Evolutionary conservation across 1,140 invertebrate genomes (phyloP).

Genomic region (Drosophila nannoptera): DNA sequence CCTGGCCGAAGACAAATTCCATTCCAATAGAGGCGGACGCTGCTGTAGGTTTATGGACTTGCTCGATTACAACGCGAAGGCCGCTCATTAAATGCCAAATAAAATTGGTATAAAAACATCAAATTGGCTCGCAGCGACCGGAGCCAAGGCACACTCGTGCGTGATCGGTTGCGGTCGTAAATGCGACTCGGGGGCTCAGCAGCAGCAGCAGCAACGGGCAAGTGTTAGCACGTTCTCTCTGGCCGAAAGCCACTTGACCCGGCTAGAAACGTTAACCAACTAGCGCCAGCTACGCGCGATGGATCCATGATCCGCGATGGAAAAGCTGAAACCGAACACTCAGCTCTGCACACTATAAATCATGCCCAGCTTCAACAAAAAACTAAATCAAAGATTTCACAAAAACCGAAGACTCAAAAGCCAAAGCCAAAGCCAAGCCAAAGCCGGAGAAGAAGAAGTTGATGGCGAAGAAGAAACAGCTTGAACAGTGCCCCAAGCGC

Average conservation of each 20-base stretch:
- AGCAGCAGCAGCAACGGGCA: conserved; percentile 8
- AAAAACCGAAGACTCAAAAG: conserved; percentile 3
- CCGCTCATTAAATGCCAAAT: conserved; percentile 77
- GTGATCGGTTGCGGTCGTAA: conserved; percentile 55
- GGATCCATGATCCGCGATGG: not conserved
- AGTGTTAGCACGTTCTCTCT: conserved; percentile 74
- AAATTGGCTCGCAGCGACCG: conserved; percentile 55
- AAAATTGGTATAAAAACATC: conserved; percentile 75
- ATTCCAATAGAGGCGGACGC: conserved; percentile 48
- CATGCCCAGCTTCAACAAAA: conserved; percentile 45
- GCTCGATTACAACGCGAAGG: conserved; percentile 70
- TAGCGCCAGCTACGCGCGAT: conserved; percentile 46
- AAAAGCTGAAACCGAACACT: conserved; percentile 35
- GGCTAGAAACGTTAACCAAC: conserved; percentile 1
- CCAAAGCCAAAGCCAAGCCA: conserved; percentile 7
- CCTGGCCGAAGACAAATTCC: conserved; percentile 46
- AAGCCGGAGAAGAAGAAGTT: conserved; percentile 32
- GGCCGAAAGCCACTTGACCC: conserved; percentile 54
- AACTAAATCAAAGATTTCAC: conserved; percentile 63
- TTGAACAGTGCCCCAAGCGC: conserved; percentile 35
- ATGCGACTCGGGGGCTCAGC: conserved; percentile 12
- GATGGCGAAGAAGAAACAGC: conserved; percentile 30
- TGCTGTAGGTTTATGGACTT: conserved; percentile 71
- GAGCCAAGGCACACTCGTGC: conserved; percentile 48
- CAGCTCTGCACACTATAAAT: conserved; percentile 61